Evolutionary conservation across 2,113 vertebrate genomes (phyloP), one percentile per base, ranked within the genome.

Genomic region (Cephalopterus ornatus): DNA sequence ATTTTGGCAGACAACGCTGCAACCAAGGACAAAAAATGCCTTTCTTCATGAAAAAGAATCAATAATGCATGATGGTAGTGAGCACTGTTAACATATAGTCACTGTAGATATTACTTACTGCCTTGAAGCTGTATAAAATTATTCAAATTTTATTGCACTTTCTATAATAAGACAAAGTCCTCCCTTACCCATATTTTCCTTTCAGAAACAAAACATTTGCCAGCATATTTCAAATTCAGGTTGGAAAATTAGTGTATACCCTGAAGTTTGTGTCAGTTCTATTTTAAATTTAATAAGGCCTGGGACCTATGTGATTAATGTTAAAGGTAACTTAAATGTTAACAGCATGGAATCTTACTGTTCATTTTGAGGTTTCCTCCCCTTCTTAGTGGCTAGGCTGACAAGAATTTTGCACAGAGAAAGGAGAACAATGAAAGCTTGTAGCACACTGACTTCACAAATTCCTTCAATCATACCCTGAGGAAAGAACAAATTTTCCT

Each of bases 141-240:
- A 73, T 89, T 83, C 44, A 4, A 77, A 91, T 70, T 73, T 55
- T 59, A 70, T 4, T 91, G 39, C 16, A 44, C 18, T 86, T 72
- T 72, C 47, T 82, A 32, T 33, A 65, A 71, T 21, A 84, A 62
- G 55, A 55, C 41, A 81, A 82, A 78, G 8, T 8, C 39, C 70
- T 59, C 22, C 24, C 28, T 80, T 79, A 84, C 5, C 32, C 41
- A 62, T 66, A 10, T 14, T 80, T 24, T 50, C 23, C 17, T 75
- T 73, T 79, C 49, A 88, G 52, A 72, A 93, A 74, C 8, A 94
- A 89, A 80, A 49, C 70, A 94, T 77, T 93, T 88, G 66, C 55
- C 58, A 91, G 80, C 56, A 88, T 28, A 28, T 37, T 92, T 95
- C 20, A 71, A 87, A 78, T 44, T 55, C 24, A 84, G 81, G 20